Percentiles rank a stretch among this genome's conserved stretches.
These are phyloP conservation scores for Eumeta japonica DNA, from an alignment of 1,140 invertebrate genomes.

Conservation along the genomic window DNA sequence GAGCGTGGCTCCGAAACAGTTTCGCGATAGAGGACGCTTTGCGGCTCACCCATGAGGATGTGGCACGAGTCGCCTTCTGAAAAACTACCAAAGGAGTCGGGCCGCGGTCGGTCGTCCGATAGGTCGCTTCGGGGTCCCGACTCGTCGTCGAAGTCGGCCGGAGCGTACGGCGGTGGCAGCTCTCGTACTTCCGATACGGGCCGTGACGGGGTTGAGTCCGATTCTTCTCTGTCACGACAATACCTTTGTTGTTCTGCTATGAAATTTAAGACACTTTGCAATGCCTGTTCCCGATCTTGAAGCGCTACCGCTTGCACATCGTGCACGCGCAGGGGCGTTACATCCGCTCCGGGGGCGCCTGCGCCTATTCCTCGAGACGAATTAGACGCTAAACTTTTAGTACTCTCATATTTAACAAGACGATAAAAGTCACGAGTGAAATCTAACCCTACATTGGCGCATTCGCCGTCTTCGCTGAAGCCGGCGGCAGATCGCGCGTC, in stretches of 20 bases:
- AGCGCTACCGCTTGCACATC: conserved; percentile 45
- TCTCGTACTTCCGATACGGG: conserved; percentile 55
- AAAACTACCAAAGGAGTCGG: conserved; percentile 49
- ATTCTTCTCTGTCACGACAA: conserved; percentile 59
- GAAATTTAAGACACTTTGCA: conserved; percentile 72
- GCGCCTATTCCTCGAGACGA: conserved; percentile 62
- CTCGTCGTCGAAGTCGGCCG: conserved; percentile 48
- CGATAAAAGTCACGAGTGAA: conserved; percentile 77
- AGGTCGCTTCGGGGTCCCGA: conserved; percentile 47
- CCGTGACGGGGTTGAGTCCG: conserved; percentile 57
- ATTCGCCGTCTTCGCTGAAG: conserved; percentile 66
- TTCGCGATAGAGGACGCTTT: conserved; percentile 33
- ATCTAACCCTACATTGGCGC: conserved; percentile 69
- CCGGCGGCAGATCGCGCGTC: conserved; percentile 70
- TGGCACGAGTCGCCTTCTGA: conserved; percentile 49
- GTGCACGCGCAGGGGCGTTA: conserved; percentile 37
- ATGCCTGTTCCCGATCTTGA: conserved; percentile 66
- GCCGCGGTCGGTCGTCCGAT: conserved; percentile 43
- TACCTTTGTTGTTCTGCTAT: conserved; percentile 77
- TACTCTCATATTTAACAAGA: conserved; percentile 77
- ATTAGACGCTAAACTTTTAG: conserved; percentile 74
- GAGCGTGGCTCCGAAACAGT: conserved; percentile 41
- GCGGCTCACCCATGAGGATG: conserved; percentile 26
- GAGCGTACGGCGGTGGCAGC: conserved; percentile 47
- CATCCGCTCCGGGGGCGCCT: conserved; percentile 50